These are phyloP conservation scores for Pipistrellus pygmaeus DNA, from an alignment of 2,797 vertebrate species.

Conservation along the genomic window DNA sequence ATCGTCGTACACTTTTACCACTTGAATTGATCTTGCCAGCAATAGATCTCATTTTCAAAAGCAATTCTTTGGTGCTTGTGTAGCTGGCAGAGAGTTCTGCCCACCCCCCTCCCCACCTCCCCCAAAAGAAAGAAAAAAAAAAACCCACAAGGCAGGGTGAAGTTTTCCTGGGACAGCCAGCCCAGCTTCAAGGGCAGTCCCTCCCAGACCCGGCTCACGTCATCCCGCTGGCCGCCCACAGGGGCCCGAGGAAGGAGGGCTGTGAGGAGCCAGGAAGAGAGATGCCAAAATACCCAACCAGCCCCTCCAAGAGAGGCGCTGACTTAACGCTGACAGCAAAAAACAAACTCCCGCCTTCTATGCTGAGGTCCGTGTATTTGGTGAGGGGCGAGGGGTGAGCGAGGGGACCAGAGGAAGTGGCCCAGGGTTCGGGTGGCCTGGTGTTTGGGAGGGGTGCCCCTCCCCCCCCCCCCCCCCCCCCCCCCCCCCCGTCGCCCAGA, in stretches of 20 bases:
- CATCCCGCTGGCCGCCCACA: neutral
- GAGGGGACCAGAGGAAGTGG: slow-evolving; percentile 16
- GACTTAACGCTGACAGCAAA: neutral
- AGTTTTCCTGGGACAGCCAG: slow-evolving; percentile 77
- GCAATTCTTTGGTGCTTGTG: slow-evolving; percentile 88
- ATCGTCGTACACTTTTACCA: slow-evolving; percentile 85
- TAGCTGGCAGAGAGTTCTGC: slow-evolving; percentile 86
- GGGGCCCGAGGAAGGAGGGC: slow-evolving; percentile 61
- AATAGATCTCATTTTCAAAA: slow-evolving; percentile 87
- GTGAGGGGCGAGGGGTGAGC: neutral
- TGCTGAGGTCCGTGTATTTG: neutral
- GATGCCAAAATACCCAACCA: neutral
- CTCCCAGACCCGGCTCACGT: slow-evolving; percentile 82
- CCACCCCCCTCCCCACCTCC: neutral
- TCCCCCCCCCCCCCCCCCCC: neutral
- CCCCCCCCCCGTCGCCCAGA: neutral
- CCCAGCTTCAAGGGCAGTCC: slow-evolving; percentile 83
- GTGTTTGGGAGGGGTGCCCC: neutral
- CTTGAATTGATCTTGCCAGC: slow-evolving; percentile 92
- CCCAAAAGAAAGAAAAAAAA: too few relatives aligned
- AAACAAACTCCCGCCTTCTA: neutral
- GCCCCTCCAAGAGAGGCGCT: neutral
- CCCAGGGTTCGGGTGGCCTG: fast-evolving
- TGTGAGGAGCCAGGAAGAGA: neutral
- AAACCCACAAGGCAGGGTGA: slow-evolving; percentile 62